Base-by-base conservation (phyloP, 92 coral and sea anemone genomes). In the Metridium senile region DNA sequence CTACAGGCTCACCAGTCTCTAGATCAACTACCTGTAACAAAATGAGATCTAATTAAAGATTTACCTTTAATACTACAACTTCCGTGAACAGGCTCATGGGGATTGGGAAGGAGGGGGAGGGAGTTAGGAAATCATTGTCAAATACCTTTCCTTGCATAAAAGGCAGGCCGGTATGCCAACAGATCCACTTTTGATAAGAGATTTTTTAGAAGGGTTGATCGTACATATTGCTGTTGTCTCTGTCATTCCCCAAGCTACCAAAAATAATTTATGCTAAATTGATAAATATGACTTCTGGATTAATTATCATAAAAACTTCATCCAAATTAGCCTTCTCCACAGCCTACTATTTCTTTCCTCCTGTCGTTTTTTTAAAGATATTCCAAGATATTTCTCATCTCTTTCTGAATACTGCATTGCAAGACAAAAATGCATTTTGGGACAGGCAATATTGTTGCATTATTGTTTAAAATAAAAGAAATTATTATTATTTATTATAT, bases 241-340 rank as follows among this genome's bases (percentile, higher is more conserved):
- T 23, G 93, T 89, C 56, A 89, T 45, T 11, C 93, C 93, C 82
- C 82, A 89, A 10, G 85, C 93, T 89, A 26, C 58, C 46, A 39
- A 21, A 27, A 77, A 32, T 13, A 20, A 23, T 51, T 62, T 53
- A 31, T 11, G 23, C 51, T 51, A 45, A 45, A 16, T 7, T 16
- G 16, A 7, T 7, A 45, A 45, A 45, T 7, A 45, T 45, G 7
- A 45, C 51, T 45, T 7, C 51, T 45, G 16, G 9, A 45, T 7
- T 45, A 45, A 7, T 7, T 16, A 45, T 45, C 51, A 45, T 45
- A 7, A 16, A 7, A 7, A 16, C 51, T 45, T 45, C 16, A 7
- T 45, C 16, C 51, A 45, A 16, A 45, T 7, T 7, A 45, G 51
- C 9, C 16, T 45, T n/a, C n/a, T n/a, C n/a, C n/a, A n/a, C n/a